A percentile compares a stretch with the other conserved stretches of the same genome.
These are phyloP conservation scores for Pygocentrus nattereri DNA, from an alignment of 2,797 vertebrate genomes.

Conservation along the genomic window DNA sequence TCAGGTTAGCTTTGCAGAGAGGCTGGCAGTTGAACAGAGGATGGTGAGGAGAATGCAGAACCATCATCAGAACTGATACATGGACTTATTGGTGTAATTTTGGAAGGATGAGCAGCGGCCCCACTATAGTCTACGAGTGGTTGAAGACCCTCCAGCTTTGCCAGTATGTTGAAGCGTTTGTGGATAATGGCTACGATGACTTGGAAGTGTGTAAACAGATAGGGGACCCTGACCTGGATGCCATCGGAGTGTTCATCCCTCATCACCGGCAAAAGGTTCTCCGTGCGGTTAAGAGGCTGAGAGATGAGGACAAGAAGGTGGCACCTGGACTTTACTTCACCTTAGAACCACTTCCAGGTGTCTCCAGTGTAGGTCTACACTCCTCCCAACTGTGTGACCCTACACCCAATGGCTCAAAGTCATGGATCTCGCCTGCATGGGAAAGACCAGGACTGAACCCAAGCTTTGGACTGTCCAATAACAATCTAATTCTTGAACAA, in stretches of 20 bases:
- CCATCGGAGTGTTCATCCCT: conserved; percentile 92
- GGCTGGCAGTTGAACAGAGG: conserved; percentile 4
- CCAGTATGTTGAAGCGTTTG: conserved; percentile 94
- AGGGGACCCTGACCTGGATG: conserved; percentile 96
- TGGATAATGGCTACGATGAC: conserved; percentile 98
- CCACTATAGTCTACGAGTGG: conserved; percentile 97
- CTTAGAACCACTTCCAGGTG: conserved; percentile 80
- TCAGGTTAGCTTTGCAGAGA: background rate
- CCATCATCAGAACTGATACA: background rate
- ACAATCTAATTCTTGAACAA: conserved; percentile 64
- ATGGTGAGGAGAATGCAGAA: background rate
- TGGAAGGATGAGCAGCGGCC: conserved; percentile 85
- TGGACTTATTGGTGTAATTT: background rate
- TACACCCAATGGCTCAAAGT: conserved; percentile 48
- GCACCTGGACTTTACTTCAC: conserved; percentile 88
- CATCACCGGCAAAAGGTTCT: conserved; percentile 89
- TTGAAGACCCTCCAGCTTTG: conserved; percentile 92
- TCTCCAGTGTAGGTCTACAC: conserved; percentile 56
- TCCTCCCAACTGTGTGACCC: conserved; percentile 61
- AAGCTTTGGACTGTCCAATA: conserved; percentile 72
- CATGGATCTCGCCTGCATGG: conserved; percentile 50
- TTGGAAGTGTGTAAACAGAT: conserved; percentile 99
- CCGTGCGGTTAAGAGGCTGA: conserved; percentile 84
- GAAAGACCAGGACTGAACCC: conserved; percentile 56
- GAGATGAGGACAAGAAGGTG: conserved; percentile 81